Conservation (phyloP, 2,113 vertebrate genomes). For the Notechis scutatus region DNA sequence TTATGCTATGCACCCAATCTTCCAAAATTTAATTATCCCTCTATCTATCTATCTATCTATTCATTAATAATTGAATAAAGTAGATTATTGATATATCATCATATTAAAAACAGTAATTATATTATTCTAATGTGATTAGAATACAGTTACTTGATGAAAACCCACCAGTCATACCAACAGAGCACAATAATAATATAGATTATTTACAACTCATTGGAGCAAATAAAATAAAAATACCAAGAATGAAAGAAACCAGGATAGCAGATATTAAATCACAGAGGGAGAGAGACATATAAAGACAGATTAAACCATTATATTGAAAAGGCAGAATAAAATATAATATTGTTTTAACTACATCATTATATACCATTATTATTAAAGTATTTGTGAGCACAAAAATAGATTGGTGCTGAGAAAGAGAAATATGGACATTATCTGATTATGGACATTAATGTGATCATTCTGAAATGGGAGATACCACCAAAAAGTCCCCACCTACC, state of each 20-base stretch:
- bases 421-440: neutral
- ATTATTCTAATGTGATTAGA: neutral
- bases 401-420: neutral
- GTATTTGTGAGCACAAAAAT: neutral
- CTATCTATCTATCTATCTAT: neutral
- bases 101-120: neutral
- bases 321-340: neutral
- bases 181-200: neutral
- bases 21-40: conserved; percentile 33
- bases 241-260: neutral
- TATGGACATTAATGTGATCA: neutral
- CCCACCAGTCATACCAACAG: neutral
- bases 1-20: conserved; percentile 7
- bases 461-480: neutral
- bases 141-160: neutral
- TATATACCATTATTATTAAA: neutral
- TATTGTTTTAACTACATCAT: neutral
- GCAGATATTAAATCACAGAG: neutral
- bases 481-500: neutral
- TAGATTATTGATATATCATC: neutral
- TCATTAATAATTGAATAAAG: neutral
- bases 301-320: neutral
- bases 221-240: neutral
- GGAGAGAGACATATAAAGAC: neutral
- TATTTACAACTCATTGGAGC: neutral